phyloP scores from a whole-genome alignment of 2,888 invertebrate genomes.

The Trachelus tabidus region DNA sequence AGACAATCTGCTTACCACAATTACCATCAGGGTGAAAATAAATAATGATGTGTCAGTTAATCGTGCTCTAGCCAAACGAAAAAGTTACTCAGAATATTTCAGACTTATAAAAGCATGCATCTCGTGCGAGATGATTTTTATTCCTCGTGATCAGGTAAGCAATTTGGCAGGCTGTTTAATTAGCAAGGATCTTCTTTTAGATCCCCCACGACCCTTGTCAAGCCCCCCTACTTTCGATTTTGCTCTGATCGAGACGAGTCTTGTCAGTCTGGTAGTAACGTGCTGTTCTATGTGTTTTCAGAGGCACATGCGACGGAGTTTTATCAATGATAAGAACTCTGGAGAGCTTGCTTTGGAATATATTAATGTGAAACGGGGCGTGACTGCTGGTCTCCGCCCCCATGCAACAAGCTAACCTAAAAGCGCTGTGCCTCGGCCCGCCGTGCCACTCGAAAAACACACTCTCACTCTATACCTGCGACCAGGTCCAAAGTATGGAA shows the following conservation, averaged over 20 bases:
- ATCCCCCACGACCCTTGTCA: background rate
- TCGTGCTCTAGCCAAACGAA: slow-evolving; percentile 7
- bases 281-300: slow-evolving; percentile 66
- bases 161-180: slow-evolving; percentile 29
- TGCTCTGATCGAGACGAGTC: slow-evolving; percentile 41
- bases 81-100: slow-evolving; percentile 49
- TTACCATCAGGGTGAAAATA: background rate
- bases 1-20: background rate
- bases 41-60: background rate
- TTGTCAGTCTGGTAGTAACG: slow-evolving; percentile 66
- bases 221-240: background rate
- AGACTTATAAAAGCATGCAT: slow-evolving; percentile 23
- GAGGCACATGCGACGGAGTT: slow-evolving; percentile 65
- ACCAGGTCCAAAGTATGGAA: slow-evolving; percentile 65
- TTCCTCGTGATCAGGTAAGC: slow-evolving; percentile 35
- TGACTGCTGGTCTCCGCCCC: slow-evolving; percentile 61
- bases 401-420: slow-evolving; percentile 57
- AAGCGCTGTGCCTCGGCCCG: slow-evolving; percentile 63
- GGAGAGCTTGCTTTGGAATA: slow-evolving; percentile 63
- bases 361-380: slow-evolving; percentile 56
- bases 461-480: slow-evolving; percentile 65
- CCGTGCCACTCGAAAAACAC: slow-evolving; percentile 64
- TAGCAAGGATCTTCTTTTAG: background rate
- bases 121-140: background rate
- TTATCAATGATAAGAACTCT: slow-evolving; percentile 63